Base-by-base conservation (phyloP, 1,140 invertebrate species). In the Panulirus ornatus region DNA sequence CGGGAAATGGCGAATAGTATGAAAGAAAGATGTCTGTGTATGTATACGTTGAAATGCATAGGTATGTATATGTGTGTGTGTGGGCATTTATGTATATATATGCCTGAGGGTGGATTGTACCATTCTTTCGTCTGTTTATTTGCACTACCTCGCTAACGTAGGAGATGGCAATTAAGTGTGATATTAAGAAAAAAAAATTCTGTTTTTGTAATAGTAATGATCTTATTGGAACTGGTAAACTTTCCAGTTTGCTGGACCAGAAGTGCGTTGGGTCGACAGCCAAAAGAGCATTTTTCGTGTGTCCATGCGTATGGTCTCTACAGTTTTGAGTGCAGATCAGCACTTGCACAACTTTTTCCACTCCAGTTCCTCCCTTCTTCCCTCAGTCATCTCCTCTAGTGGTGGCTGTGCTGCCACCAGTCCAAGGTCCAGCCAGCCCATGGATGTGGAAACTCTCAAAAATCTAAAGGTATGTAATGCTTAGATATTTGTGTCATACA, bases 181-280 rank as follows among this genome's bases (percentile, higher is more conserved):
- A n/a, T n/a, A n/a, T n/a, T n/a, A n/a, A n/a, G n/a, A n/a, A n/a
- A n/a, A n/a, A n/a, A n/a, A n/a, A n/a, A n/a, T n/a, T n/a, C n/a
- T n/a, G n/a, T n/a, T n/a, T n/a, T n/a, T n/a, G n/a, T n/a, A n/a
- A n/a, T n/a, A n/a, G 97, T 92, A 97, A 14, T 2, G 30, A 82
- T 27, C 3, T 82, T 82, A 19, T 22, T 2, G 40, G 5, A 38
- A 16, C 27, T 38, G 79, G n/a, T n/a, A n/a, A n/a, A n/a, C 93
- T 93, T 94, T 95, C 92, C 94, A 98, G 97, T 97, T 97, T 94
- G 95, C 97, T 86, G 97, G 97, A 0, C 97, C 97, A 14, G 98
- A 99, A 92, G 96, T 99, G 22, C 96, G 96, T 91, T 99, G 97
- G 97, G 97, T 99, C 44, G 98, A 99, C 94, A 95, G 96, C 75